Conservation (phyloP, 2,888 invertebrate genomes). For the Rhodophaea formosa region DNA sequence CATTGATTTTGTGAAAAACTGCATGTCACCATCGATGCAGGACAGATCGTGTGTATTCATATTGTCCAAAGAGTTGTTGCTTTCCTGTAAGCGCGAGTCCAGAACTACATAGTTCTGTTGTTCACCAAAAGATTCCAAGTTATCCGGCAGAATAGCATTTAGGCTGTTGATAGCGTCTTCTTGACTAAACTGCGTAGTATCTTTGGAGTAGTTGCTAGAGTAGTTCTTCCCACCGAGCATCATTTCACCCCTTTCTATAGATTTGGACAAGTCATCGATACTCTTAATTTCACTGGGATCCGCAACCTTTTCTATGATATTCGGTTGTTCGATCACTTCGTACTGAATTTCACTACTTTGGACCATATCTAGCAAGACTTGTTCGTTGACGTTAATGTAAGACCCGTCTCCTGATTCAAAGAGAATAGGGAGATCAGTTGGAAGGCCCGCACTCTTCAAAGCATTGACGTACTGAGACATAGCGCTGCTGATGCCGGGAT, state of each 20-base stretch:
- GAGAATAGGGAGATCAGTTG: slow-evolving; percentile 79
- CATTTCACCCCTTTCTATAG: slow-evolving; percentile 73
- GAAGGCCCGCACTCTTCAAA: slow-evolving; percentile 69
- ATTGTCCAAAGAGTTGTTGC: slow-evolving; percentile 52
- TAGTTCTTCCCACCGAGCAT: slow-evolving; percentile 58
- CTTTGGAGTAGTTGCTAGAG: slow-evolving; percentile 52
- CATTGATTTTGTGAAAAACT: slow-evolving; percentile 74
- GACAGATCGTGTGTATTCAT: slow-evolving; percentile 65
- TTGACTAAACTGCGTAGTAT: slow-evolving; percentile 46
- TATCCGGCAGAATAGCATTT: slow-evolving; percentile 68
- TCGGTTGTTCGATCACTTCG: slow-evolving; percentile 76
- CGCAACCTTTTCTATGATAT: slow-evolving; percentile 74
- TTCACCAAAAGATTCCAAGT: slow-evolving; percentile 66
- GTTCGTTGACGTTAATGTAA: slow-evolving; percentile 83
- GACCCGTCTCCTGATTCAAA: slow-evolving; percentile 84
- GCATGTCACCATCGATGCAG: slow-evolving; percentile 74
- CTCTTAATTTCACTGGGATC: slow-evolving; percentile 77
- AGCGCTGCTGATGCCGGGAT: slow-evolving; percentile 57
- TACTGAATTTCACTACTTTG: slow-evolving; percentile 77
- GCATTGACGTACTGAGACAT: slow-evolving; percentile 78
- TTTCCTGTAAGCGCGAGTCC: slow-evolving; percentile 58
- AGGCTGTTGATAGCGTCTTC: slow-evolving; percentile 68
- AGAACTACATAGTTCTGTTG: slow-evolving; percentile 70
- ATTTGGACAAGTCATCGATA: slow-evolving; percentile 74
- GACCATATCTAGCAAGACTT: slow-evolving; percentile 80